A percentile compares a stretch with the other conserved stretches of the same genome.
Conservation (phyloP, 2,797 vertebrate genomes). For the Strix occidentalis region DNA sequence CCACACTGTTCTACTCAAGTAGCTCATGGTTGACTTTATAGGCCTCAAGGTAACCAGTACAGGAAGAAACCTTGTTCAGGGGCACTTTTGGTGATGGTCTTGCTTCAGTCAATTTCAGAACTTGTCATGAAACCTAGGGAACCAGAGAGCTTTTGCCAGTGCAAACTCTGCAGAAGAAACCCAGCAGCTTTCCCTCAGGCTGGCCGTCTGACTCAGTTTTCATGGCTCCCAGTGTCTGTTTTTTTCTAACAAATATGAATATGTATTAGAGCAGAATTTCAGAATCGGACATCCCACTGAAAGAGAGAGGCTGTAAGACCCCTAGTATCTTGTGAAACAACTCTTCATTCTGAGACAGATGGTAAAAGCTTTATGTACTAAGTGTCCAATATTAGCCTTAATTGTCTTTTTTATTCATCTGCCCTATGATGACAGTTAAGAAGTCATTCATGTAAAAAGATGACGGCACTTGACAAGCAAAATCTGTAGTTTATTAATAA, state of each 20-base stretch:
- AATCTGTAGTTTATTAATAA: constrained; percentile 78
- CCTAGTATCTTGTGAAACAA: neutral
- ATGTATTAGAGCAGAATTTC: neutral
- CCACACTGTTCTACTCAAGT: neutral
- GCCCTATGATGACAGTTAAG: constrained; percentile 36
- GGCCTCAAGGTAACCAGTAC: neutral
- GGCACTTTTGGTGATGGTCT: neutral
- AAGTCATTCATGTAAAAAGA: constrained; percentile 67
- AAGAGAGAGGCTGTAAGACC: neutral
- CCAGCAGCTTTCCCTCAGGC: neutral
- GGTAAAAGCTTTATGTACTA: neutral
- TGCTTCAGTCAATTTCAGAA: neutral
- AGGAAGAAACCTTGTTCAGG: neutral
- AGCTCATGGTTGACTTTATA: neutral
- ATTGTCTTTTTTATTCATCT: constrained; percentile 53
- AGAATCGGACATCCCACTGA: neutral
- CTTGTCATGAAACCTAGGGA: neutral
- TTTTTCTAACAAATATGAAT: neutral
- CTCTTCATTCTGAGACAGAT: neutral
- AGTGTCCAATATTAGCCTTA: neutral
- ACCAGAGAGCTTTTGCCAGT: neutral
- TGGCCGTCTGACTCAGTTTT: neutral
- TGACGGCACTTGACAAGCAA: constrained; percentile 68
- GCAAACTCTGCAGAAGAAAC: neutral
- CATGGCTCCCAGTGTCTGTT: neutral